Evolutionary conservation across 1,140 invertebrate species (phyloP).

Genomic region (Cherax destructor): DNA sequence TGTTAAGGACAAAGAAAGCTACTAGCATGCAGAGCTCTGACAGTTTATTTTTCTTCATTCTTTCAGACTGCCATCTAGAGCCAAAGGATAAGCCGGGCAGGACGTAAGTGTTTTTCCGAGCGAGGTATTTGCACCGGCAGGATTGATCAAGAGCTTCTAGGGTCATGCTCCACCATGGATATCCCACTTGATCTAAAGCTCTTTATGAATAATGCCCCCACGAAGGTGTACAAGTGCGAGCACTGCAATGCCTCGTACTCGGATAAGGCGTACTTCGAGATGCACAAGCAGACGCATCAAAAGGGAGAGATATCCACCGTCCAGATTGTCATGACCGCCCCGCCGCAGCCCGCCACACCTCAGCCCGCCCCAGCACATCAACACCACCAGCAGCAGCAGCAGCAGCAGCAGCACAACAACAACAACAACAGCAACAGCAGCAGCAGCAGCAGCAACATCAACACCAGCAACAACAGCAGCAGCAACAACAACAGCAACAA

Average conservation of each 20-base stretch:
- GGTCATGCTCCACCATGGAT: conserved; percentile 46
- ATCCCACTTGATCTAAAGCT: conserved; percentile 56
- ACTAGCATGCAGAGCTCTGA: not conserved
- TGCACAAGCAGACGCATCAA: conserved; percentile 48
- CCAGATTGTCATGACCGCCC: conserved; percentile 33
- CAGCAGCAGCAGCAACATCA: conserved; percentile 50
- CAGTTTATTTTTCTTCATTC: not conserved
- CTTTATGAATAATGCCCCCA: conserved; percentile 48
- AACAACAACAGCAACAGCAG: conserved; percentile 37
- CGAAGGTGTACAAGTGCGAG: conserved; percentile 54
- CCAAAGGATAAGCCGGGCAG: not conserved
- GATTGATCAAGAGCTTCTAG: conserved; percentile 20
- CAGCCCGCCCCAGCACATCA: conserved; percentile 42
- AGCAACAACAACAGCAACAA: conserved; percentile 43
- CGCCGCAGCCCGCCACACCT: conserved; percentile 15
- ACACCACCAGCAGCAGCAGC: conserved; percentile 28
- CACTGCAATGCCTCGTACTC: conserved; percentile 55
- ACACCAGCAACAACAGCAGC: conserved; percentile 48
- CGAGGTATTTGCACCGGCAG: not conserved
- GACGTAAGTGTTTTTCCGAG: not conserved
- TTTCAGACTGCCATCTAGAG: not conserved
- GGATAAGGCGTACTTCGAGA: conserved; percentile 47
- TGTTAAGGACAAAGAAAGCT: too few relatives aligned
- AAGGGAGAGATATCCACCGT: conserved; percentile 24
- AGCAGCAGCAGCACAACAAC: conserved; percentile 35